Evolutionary conservation across 2,797 vertebrate genomes (phyloP).

Genomic region (Decapterus maruadsi): DNA sequence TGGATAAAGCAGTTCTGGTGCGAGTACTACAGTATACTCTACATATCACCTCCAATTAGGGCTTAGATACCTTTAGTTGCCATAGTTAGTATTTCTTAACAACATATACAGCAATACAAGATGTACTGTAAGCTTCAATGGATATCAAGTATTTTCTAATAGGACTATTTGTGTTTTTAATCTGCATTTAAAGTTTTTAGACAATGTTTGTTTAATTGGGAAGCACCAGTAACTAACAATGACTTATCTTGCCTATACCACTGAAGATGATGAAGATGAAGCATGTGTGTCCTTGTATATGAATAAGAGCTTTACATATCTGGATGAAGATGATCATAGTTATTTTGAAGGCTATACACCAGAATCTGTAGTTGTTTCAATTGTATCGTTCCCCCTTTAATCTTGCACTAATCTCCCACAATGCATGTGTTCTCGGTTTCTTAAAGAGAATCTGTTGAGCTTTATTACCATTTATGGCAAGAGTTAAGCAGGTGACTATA

Average conservation of each 20-base stretch:
- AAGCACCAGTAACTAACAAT: constrained; percentile 53
- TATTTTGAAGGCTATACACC: constrained; percentile 41
- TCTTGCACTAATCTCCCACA: constrained; percentile 57
- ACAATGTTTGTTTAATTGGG: constrained; percentile 46
- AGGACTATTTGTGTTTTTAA: constrained; percentile 70
- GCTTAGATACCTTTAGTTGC: constrained; percentile 51
- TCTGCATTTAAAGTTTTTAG: constrained; percentile 61
- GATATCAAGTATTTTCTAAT: constrained; percentile 64
- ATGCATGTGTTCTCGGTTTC: constrained; percentile 55
- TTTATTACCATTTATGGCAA: constrained; percentile 32
- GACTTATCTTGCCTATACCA: constrained; percentile 47
- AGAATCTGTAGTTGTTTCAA: constrained; percentile 45
- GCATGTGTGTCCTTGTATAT: constrained; percentile 72
- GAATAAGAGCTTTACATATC: constrained; percentile 61
- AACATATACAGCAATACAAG: constrained; percentile 68
- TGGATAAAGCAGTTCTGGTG: constrained; percentile 45
- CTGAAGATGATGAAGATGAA: constrained; percentile 48
- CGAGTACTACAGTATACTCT: constrained; percentile 52
- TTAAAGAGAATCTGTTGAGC: constrained; percentile 16
- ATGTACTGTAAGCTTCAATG: constrained; percentile 66
- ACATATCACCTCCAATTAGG: constrained; percentile 72
- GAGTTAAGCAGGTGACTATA: constrained; percentile 27
- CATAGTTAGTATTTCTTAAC: constrained; percentile 57
- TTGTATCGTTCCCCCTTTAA: constrained; percentile 35
- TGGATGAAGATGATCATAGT: constrained; percentile 44